Base-by-base conservation (phyloP, 2,797 vertebrate genomes). In the Gouania willdenowi region DNA sequence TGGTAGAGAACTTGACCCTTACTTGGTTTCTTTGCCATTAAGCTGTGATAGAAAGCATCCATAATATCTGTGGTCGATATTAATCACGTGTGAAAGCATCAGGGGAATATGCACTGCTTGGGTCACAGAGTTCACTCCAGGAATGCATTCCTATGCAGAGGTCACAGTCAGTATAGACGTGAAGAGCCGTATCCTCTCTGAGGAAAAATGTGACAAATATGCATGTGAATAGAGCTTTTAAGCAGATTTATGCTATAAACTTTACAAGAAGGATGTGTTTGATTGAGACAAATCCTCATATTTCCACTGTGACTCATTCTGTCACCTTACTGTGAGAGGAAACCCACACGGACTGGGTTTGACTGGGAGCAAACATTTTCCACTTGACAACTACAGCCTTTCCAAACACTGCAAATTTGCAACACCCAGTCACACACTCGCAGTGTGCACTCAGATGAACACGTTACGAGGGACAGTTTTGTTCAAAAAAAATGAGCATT, bases 251-350 rank as follows among this genome's bases (percentile, higher is more conserved):
- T 29, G 49, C 44, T 26, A 16, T 9, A 26, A 26, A 34, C 5
- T 32, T 21, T 56, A 27, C 15, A 43, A 50, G 41, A 63, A 43
- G 39, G 60, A 55, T 33, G 18, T 17, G 34, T 41, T 66, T 43
- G 43, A 47, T 16, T 26, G 62, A 32, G 34, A 31, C 41, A 30
- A 28, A 52, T 70, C 46, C 54, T 38, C 75, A 72, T 79, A 41
- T 77, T 84, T 85, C 76, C 79, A 82, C 74, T 70, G 37, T 89
- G 87, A 88, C 79, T 88, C 85, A 88, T 77, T 55, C 56, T 65
- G 46, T 73, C 75, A 77, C 72, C 79, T 79, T 71, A 56, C 56
- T 62, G 82, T 5, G 54, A 75, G 58, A 66, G 74, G 62, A 81
- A 80, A 72, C 52, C 64, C 55, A 52, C 53, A 55, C 54, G 27